Evolutionary conservation across 1,140 invertebrate species (phyloP).

Genomic region (Danaus plexippus): DNA sequence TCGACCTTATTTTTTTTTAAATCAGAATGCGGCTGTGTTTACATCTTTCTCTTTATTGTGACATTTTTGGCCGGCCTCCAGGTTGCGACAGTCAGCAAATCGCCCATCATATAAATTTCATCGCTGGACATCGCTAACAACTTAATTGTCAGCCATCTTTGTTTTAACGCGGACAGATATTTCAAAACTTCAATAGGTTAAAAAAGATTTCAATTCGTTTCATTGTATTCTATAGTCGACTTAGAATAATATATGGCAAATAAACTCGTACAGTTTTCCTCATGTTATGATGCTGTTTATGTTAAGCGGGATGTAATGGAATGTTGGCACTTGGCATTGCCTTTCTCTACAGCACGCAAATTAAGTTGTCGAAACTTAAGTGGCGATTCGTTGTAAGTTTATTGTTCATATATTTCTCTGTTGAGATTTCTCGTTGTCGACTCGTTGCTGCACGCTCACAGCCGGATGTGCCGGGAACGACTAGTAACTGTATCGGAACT

Average conservation of each 20-base stretch:
- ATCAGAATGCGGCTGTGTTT: slow-evolving; percentile 67
- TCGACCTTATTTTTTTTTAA: slow-evolving; percentile 60
- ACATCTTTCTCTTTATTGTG: slow-evolving; percentile 64
- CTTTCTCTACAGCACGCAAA: slow-evolving; percentile 4
- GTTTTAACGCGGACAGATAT: no score
- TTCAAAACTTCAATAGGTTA: no score
- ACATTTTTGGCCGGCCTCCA: slow-evolving; percentile 58
- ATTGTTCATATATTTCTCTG: slow-evolving; percentile 26
- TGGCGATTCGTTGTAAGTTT: slow-evolving; percentile 23
- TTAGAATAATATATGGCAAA: no score
- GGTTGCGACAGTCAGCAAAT: slow-evolving; percentile 50
- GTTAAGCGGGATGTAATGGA: no score
- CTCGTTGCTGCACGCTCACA: slow-evolving; percentile 34
- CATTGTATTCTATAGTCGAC: no score
- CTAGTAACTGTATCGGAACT: slow-evolving; percentile 28
- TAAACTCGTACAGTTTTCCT: no score
- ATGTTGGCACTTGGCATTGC: neutral
- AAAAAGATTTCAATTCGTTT: no score
- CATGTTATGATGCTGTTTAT: no score
- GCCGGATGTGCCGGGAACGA: slow-evolving; percentile 33
- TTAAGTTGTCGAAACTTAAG: slow-evolving; percentile 7
- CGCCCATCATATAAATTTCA: slow-evolving; percentile 22
- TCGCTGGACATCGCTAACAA: slow-evolving; percentile 13
- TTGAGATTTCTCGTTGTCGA: slow-evolving; percentile 30
- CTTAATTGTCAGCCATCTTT: slow-evolving; percentile 3